A percentile compares a stretch with the other conserved stretches of the same genome.
Conservation (phyloP, 2,113 vertebrate species). For the Eudyptes chrysolophus region DNA sequence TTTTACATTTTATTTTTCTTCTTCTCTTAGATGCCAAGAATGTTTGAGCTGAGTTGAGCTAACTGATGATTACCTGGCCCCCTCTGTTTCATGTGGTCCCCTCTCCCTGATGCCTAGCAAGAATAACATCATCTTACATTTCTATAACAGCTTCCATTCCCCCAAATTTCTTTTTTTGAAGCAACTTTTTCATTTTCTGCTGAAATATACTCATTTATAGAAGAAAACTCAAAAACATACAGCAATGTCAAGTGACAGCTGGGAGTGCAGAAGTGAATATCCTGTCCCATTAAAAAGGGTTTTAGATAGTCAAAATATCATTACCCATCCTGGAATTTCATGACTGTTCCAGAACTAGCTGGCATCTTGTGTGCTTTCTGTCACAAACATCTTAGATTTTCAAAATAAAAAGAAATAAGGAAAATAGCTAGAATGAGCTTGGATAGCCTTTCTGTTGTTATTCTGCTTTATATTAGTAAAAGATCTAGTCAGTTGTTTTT, state of each 20-base stretch:
- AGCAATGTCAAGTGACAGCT: neutral
- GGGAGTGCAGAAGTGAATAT: neutral
- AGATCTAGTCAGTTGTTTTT: neutral
- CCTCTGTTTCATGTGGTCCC: neutral
- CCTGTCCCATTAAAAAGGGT: neutral
- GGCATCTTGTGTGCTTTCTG: neutral
- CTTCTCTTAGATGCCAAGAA: conserved; percentile 10
- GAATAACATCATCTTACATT: neutral
- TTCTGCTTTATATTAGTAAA: neutral
- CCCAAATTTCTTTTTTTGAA: neutral
- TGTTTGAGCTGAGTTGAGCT: conserved; percentile 29
- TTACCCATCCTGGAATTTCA: neutral
- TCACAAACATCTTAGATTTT: neutral
- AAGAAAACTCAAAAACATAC: neutral
- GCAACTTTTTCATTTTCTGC: neutral
- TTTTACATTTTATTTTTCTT: conserved; percentile 34
- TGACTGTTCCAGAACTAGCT: neutral
- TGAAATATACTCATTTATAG: neutral
- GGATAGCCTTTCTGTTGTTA: neutral
- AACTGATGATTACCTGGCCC: neutral
- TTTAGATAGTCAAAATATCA: neutral
- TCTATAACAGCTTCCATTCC: neutral
- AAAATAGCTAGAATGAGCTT: neutral
- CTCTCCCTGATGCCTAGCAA: conserved; percentile 15
- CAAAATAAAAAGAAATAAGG: neutral